These are phyloP conservation scores for Tipula helvola DNA, from an alignment of 2,888 invertebrate species.

Conservation along the genomic window DNA sequence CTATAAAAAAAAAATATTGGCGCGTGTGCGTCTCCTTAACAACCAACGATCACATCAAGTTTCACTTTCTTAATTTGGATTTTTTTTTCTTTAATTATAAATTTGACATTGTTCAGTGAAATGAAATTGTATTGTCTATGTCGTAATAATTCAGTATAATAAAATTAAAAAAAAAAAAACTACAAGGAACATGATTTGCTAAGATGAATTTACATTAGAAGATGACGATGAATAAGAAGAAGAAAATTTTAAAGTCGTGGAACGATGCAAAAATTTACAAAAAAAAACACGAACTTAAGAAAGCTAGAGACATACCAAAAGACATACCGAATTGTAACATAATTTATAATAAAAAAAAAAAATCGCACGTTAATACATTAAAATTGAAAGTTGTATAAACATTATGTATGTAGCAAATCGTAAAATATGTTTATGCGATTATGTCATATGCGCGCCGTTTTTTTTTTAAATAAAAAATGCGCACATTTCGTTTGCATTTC, in stretches of 20 bases:
- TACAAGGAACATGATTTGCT: not conserved
- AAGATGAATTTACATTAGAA: not conserved
- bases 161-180: not conserved
- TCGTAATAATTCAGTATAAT: not conserved
- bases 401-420: not conserved
- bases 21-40: not conserved
- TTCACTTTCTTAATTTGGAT: not conserved
- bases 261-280: not conserved
- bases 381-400: not conserved
- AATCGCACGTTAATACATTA: not conserved
- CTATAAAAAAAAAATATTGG: too few species aligned
- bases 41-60: not conserved
- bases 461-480: not conserved
- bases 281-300: not conserved
- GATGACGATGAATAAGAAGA: not conserved
- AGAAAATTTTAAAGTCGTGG: not conserved
- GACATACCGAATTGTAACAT: not conserved
- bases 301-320: not conserved
- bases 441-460: not conserved
- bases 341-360: too few species aligned
- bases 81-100: not conserved
- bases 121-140: not conserved
- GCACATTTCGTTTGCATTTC: not conserved
- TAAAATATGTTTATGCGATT: not conserved
- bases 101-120: not conserved